Evolutionary conservation across 1,140 invertebrate species (phyloP).

Genomic region (Drosophila albomicans): DNA sequence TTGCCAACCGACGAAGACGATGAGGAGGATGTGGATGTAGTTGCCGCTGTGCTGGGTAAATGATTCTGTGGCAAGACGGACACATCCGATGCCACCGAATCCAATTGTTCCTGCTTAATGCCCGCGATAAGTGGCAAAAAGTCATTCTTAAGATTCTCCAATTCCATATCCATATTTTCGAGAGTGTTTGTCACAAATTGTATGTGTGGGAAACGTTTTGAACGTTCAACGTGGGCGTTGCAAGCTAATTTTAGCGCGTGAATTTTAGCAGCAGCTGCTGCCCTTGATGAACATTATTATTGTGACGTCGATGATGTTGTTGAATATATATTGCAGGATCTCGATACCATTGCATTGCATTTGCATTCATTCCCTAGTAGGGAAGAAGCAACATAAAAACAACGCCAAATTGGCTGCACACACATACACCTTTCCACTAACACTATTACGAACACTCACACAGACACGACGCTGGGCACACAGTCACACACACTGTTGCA

Average conservation of each 20-base stretch:
- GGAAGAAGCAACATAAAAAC: slow-evolving; percentile 33
- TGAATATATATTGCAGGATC: slow-evolving; percentile 26
- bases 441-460: slow-evolving; percentile 29
- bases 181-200: slow-evolving; percentile 19
- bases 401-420: slow-evolving; percentile 35
- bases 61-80: slow-evolving; percentile 54
- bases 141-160: slow-evolving; percentile 82
- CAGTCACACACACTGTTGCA: slow-evolving; percentile 41
- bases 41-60: slow-evolving; percentile 59
- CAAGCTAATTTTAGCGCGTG: slow-evolving; percentile 41
- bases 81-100: slow-evolving; percentile 67
- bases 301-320: neutral
- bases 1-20: slow-evolving; percentile 76
- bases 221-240: slow-evolving; percentile 9
- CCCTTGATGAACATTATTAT: slow-evolving; percentile 45
- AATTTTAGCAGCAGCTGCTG: slow-evolving; percentile 43
- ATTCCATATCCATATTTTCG: slow-evolving; percentile 76
- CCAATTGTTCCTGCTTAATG: slow-evolving; percentile 83
- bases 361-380: slow-evolving; percentile 26
- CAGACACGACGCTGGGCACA: slow-evolving; percentile 18
- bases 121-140: slow-evolving; percentile 77
- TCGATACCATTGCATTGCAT: slow-evolving; percentile 49
- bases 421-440: slow-evolving; percentile 20
- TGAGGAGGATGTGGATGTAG: slow-evolving; percentile 72
- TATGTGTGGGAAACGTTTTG: neutral